Evolutionary conservation across 2,797 vertebrate genomes (phyloP), one percentile per base, ranked within the genome.

Genomic region (Cuculus canorus): DNA sequence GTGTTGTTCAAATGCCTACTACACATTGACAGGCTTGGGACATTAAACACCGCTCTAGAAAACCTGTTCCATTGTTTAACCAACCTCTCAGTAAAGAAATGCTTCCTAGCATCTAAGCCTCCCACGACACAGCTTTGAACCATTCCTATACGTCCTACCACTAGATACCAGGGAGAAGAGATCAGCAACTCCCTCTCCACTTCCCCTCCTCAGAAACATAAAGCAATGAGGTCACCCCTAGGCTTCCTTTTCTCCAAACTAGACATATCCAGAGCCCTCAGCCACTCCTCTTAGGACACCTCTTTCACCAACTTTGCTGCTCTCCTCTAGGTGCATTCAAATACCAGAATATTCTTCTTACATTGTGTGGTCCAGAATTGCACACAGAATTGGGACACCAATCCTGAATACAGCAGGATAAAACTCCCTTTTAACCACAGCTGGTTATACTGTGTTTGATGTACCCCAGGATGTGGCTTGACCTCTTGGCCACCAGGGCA

Each of bases 141-240:
- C 39, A 39, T 39, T 39, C 43, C 43, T 10, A 57, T 1, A 0
- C 1, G 1, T 52, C 11, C 45, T 32, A 1, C 19, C 22, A 21
- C 21, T 50, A 17, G 30, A 33, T 41, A 1, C 17, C 10, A 48
- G 10, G 23, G 12, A 64, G 23, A 33, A 33, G 25, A 61, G 24
- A 3, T 33, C 27, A 57, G 32, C 15, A 59, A 6, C 12, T 57
- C 13, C 9, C 4, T 43, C 15, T 28, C 17, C 9, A 19, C 2
- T 17, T 66, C 22, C 13, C 14, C 10, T 45, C 23, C 25, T 48
- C 48, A 39, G 28, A 48, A 61, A 61, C 43, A 43, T 39, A 13
- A 39, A 39, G 39, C 39, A 39, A 39, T 39, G 39, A 39, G 39
- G 39, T 39, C 39, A 39, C 13, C 10, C 39, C 39, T 39, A 39